phyloP scores from a whole-genome alignment of 2,888 invertebrate species.

The Eutolmus rufibarbis region DNA sequence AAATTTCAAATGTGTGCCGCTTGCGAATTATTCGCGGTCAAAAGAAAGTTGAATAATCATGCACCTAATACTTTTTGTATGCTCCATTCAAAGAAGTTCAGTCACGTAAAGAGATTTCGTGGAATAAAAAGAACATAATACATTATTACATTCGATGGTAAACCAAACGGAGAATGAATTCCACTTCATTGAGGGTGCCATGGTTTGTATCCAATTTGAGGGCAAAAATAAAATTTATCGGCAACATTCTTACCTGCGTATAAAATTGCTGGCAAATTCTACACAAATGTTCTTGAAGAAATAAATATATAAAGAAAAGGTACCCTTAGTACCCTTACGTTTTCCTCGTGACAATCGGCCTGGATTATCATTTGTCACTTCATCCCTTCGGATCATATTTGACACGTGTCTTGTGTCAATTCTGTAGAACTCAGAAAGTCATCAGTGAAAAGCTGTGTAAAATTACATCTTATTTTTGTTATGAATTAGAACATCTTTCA shows the following conservation, averaged over 20 bases:
- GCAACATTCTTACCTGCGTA: not conserved
- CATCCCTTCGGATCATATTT: not conserved
- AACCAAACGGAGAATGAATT: not conserved
- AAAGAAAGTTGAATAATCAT: not conserved
- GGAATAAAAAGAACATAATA: not conserved
- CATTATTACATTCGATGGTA: not conserved
- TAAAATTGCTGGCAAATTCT: not conserved
- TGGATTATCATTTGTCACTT: not conserved
- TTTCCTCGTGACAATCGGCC: not conserved
- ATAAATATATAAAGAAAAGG: not conserved
- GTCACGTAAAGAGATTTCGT: not conserved
- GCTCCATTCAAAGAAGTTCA: not conserved
- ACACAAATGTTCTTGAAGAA: not conserved
- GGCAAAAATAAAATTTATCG: not conserved
- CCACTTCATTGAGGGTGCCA: not conserved
- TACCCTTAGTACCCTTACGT: not conserved
- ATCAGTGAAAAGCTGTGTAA: not conserved
- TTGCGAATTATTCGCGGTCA: not conserved
- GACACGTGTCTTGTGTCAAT: not conserved
- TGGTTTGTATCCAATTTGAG: not conserved
- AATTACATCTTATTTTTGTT: not conserved
- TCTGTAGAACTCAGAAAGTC: not conserved
- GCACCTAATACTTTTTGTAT: not conserved
- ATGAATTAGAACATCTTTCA: too few relatives aligned
- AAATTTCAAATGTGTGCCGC: not conserved